Evolutionary conservation across 2,797 vertebrate species (phyloP).

Genomic region (Urosaurus nigricauda): DNA sequence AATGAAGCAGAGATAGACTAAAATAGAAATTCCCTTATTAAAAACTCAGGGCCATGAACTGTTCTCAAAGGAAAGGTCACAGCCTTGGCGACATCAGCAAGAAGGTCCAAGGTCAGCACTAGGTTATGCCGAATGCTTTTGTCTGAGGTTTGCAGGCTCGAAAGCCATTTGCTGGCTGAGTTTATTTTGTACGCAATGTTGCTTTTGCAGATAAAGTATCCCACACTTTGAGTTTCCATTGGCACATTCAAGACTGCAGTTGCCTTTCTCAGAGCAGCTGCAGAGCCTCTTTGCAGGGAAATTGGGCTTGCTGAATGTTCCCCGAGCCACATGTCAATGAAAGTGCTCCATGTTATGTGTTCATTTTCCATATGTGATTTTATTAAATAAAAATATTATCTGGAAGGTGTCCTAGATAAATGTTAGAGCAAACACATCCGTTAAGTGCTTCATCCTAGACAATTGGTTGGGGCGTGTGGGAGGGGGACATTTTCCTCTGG

Average conservation of each 20-base stretch:
- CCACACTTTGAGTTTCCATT: conserved; percentile 28
- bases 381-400: conserved; percentile 26
- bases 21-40: accelerated
- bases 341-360: conserved; percentile 16
- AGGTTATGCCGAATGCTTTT: conserved; percentile 16
- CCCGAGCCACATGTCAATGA: conserved; percentile 18
- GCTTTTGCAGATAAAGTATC: conserved; percentile 25
- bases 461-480: background rate
- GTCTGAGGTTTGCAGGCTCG: background rate
- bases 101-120: background rate
- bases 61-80: conserved; percentile 21
- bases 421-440: conserved; percentile 16
- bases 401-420: conserved; percentile 28
- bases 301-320: conserved; percentile 18
- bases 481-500: background rate
- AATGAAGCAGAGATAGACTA: conserved; percentile 50
- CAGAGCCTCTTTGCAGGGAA: conserved; percentile 12
- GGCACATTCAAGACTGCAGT: conserved; percentile 12
- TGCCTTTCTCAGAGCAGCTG: conserved; percentile 33
- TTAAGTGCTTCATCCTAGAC: conserved; percentile 14
- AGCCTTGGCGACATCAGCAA: background rate
- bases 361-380: conserved; percentile 42
- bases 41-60: accelerated
- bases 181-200: background rate
- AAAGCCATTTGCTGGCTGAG: accelerated